Base-by-base conservation (phyloP, 2,888 invertebrate genomes). In the Ceramica pisi region DNA sequence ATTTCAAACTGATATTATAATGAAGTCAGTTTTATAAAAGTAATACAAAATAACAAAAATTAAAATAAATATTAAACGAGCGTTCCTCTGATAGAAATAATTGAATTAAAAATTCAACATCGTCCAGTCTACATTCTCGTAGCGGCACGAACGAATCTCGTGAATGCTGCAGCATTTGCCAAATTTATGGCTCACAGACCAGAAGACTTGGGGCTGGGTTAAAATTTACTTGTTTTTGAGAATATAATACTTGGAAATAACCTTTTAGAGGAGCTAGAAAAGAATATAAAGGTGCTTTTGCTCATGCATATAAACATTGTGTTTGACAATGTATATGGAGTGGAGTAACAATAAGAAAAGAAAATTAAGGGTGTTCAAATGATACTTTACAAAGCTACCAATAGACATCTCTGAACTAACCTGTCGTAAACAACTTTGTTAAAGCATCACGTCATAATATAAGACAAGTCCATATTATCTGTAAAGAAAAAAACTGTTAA, bases 101-200 rank as follows among this genome's bases (percentile, higher is more conserved):
- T 80, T 71, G 51, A 80, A 68, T 80, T 71, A 68, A 80, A 80
- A 71, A 80, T 76, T 80, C 66, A 68, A 50, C 67, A 66, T 66
- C n/a, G 66, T 67, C 65, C 71, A 71, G 67, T 69, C 53, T 71
- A 62, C 26, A 67, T 71, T 75, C 53, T 53, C 53, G 38, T 35
- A 71, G 44, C 57, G 62, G 80, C 59, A 80, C 66, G 60, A 67
- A 71, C 64, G 71, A 78, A 85, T 84, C 84, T 84, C 80, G 75
- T 86, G 85, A 87, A 87, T 84, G 81, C 80, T 83, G 85, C 83
- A 78, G 78, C 53, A 84, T 87, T 88, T 86, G 80, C 84, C 73
- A 84, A 88, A 90, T 90, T 88, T 90, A 90, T 89, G 68, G 84
- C 76, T 75, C 81, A 61, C 76, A 74, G 83, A 81, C 76, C 84